Evolutionary conservation across 2,888 invertebrate species (phyloP), one percentile per base, ranked within the genome.

Genomic region (Drosophila phalerata): DNA sequence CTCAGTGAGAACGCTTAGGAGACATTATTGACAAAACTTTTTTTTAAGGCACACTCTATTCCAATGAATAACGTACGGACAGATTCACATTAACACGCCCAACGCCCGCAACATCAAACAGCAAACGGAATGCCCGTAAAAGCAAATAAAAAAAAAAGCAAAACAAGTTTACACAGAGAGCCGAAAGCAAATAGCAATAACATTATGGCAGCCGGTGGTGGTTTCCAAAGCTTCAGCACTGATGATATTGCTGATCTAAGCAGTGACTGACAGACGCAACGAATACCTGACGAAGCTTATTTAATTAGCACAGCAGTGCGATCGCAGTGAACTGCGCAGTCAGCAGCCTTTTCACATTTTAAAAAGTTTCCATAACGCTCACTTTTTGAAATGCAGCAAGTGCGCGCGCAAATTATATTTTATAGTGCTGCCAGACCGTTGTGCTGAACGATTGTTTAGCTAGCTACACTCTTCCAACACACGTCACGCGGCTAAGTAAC

Each of bases 11-110:
- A 63, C 55, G 63, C 52, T 68, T 70, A 65, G 45, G 40, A 56
- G 61, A 55, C 34, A 64, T 25, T 84, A 88, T 86, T 88, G 89
- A 88, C 87, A 88, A 86, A 88, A 84, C 75, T 37, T 34, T 70
- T 34, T 70, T 68, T 53, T 13, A 43, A 47, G 52, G 51, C 57
- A 57, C 66, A 57, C 53, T 57, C n/a, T 65, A 68, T 65, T 70
- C 62, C 34, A 51, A 65, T 78, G 56, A 63, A 53, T 73, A 61
- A 57, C 57, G 49, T 34, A 53, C 51, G 47, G 38, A 49, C 45
- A 51, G 10, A 57, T 40, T 48, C 40, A 55, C 43, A 47, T 62
- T 74, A 32, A 69, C 79, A 79, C 82, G 65, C 73, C 70, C 56
- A 70, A 68, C 77, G 49, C 72, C 71, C 72, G 71, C 81, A 68